Evolutionary conservation across 2,113 vertebrate genomes (phyloP), one percentile per base, ranked within the genome.

Genomic region (Picathartes gymnocephalus): DNA sequence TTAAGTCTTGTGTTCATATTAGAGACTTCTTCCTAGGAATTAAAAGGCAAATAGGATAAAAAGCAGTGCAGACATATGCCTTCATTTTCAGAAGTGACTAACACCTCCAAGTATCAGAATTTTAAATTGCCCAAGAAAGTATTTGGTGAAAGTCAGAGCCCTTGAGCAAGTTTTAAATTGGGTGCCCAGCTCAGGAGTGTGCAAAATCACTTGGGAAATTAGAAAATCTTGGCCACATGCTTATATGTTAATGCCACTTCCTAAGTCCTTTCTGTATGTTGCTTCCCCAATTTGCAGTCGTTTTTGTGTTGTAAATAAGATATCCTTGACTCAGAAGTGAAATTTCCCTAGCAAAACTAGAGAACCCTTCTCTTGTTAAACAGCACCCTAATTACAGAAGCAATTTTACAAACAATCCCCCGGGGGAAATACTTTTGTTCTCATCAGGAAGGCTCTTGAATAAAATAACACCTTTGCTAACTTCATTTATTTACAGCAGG

Each of bases 401-500:
- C 70, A 94, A 79, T 95, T 95, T 95, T 96, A 39, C 65, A 88
- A 95, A 96, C 65, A 95, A 23, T 93, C 65, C 91, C 78, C 53
- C 1, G 7, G 28, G 62, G 88, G 44, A 93, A 90, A 58, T 70
- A 72, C 81, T 96, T 97, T 92, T 4, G 0, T 92, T 91, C 92
- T 86, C 85, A 84, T 95, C 89, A 94, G 72, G 81, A 94, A 92
- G 64, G 51, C 76, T 92, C 84, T 92, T 96, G 94, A 93, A 94
- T 96, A 97, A 97, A 97, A 93, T 96, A 96, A 48, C 78, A 97
- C 86, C 54, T 95, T 95, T 96, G 28, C 93, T 96, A 95, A 93
- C 76, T 96, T 95, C 56, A 94, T 95, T 92, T 97, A 97, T 97
- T 97, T 98, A 97, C 97, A 96, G 68, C 95, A 93, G 93, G 93